Evolutionary conservation across 2,113 vertebrate genomes (phyloP).

Genomic region (Sisor rabdophorus): DNA sequence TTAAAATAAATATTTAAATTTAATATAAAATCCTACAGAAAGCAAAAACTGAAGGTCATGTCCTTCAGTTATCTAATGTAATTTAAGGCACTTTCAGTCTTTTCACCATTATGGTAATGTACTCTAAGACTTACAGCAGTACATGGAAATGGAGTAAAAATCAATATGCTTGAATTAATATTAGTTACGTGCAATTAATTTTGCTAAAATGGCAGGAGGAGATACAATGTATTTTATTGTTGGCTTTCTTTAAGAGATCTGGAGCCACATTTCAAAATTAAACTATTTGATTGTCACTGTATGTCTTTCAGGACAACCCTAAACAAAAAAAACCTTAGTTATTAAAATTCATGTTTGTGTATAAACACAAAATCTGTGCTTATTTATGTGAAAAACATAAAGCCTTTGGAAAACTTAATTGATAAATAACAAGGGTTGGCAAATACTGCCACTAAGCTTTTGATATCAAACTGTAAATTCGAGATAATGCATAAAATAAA

Average conservation of each 20-base stretch:
- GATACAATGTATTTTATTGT: constrained; percentile 23
- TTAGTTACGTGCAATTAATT: constrained; percentile 45
- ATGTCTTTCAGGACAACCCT: constrained; percentile 10
- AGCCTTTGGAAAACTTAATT: not conserved
- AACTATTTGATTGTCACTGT: constrained; percentile 10
- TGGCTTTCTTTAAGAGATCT: constrained; percentile 19
- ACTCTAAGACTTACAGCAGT: constrained; percentile 21
- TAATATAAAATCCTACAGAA: constrained; percentile 21
- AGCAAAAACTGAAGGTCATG: constrained; percentile 34
- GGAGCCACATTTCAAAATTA: not conserved
- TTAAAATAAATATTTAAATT: constrained; percentile 39
- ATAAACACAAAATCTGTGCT: constrained; percentile 4
- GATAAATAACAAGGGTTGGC: not conserved
- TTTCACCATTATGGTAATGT: constrained; percentile 42
- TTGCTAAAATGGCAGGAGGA: constrained; percentile 33
- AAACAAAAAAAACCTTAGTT: not conserved
- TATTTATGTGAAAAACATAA: not conserved
- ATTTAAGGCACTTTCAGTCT: constrained; percentile 37
- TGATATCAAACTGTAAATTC: constrained; percentile 15
- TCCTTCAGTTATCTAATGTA: constrained; percentile 40
- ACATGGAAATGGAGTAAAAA: not conserved
- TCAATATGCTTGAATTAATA: constrained; percentile 40
- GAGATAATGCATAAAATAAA: not conserved
- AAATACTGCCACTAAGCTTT: not conserved
- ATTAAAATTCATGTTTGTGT: not conserved